Conservation (phyloP, 2,797 vertebrate species). For the Sarcoramphus papa region DNA sequence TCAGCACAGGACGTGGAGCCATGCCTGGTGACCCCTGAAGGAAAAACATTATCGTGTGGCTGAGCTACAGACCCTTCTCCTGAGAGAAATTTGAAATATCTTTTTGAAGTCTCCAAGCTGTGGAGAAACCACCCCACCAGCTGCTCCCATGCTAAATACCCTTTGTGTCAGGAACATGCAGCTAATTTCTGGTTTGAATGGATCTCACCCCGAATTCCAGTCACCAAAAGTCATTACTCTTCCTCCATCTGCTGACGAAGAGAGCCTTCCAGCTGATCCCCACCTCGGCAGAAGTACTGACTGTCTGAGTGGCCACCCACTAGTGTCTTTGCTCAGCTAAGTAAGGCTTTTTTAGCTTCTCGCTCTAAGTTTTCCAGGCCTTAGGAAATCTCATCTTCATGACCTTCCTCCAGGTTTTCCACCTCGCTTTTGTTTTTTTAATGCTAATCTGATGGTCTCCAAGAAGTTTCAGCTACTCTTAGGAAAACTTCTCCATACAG, state of each 20-base stretch:
- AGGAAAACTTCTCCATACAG: neutral
- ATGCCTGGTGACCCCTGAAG: neutral
- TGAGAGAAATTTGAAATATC: neutral
- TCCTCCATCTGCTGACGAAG: neutral
- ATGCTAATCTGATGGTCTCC: neutral
- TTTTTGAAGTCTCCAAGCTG: neutral
- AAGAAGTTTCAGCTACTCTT: neutral
- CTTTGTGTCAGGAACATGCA: neutral
- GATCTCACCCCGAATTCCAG: neutral
- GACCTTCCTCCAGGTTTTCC: neutral
- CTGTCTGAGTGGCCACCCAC: neutral
- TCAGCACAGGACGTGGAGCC: neutral
- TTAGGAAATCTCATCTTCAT: neutral
- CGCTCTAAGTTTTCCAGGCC: neutral
- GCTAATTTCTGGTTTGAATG: neutral
- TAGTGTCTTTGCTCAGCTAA: neutral
- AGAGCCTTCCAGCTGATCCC: neutral
- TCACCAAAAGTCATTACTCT: neutral
- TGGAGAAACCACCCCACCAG: neutral
- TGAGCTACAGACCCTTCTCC: neutral
- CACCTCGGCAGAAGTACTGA: neutral
- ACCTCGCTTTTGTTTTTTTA: neutral
- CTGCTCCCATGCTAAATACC: neutral
- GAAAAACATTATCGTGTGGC: neutral
- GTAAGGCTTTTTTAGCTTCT: neutral